These are phyloP conservation scores for Bolinopsis microptera DNA, from an alignment of 37 sponge, comb jelly and placozoan genomes.

Conservation along the genomic window DNA sequence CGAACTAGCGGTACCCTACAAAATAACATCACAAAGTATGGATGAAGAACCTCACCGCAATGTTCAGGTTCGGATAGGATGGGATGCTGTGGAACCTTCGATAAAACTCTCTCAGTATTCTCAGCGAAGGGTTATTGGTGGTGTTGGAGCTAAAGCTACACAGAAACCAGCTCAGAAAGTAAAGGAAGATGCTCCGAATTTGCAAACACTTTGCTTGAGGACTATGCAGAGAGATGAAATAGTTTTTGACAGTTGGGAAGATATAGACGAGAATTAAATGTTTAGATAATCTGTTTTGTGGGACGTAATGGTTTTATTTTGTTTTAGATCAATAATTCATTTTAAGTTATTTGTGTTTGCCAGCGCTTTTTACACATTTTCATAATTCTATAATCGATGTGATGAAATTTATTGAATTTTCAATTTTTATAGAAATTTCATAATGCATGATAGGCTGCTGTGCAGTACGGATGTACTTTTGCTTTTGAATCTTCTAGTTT, in stretches of 20 bases:
- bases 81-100: not conserved
- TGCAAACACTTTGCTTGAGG: not conserved
- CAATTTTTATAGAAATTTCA: not conserved
- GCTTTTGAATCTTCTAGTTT: too few species aligned
- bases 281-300: too few species aligned
- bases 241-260: conserved; percentile 49
- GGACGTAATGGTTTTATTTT: too few species aligned
- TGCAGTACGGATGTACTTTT: too few species aligned
- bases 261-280: not conserved
- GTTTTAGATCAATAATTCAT: not conserved
- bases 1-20: conserved; percentile 77
- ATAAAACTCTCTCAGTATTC: conserved; percentile 36
- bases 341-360: not conserved
- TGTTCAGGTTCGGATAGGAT: conserved; percentile 28
- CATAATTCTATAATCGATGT: not conserved
- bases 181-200: not conserved
- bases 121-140: conserved; percentile 31
- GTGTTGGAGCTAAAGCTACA: not conserved
- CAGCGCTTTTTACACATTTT: not conserved
- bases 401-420: not conserved
- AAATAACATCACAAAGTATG: conserved; percentile 32
- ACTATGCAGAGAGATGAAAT: not conserved
- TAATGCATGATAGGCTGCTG: not conserved
- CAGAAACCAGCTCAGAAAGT: not conserved
- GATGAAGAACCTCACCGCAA: conserved; percentile 47